A percentile compares a stretch with the other conserved stretches of the same genome.
Conservation (phyloP, 2,797 vertebrate species). For the Falco berigora region DNA sequence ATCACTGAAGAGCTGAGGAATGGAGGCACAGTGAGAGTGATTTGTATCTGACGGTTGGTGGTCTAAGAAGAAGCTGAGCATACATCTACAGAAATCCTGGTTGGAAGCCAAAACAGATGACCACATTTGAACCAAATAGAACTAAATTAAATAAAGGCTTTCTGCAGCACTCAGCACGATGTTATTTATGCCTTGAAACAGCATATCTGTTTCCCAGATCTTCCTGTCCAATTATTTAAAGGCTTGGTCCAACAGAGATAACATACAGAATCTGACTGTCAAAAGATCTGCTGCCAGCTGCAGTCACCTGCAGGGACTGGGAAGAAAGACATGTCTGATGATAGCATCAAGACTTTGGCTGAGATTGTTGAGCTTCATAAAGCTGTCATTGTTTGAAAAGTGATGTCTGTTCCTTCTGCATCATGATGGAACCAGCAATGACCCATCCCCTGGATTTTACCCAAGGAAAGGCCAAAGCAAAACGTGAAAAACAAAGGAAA, state of each 20-base stretch:
- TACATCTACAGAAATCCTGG: neutral
- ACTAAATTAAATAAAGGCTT: conserved; percentile 12
- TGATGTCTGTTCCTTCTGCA: conserved; percentile 15
- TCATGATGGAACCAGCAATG: conserved; percentile 28
- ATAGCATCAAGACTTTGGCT: conserved; percentile 50
- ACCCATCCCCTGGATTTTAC: conserved; percentile 42
- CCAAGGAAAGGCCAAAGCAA: conserved; percentile 43
- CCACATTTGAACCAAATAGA: neutral
- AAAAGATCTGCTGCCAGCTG: conserved; percentile 46
- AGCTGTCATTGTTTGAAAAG: conserved; percentile 56
- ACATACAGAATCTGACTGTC: conserved; percentile 12
- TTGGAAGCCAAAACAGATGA: neutral
- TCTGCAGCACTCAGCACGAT: neutral
- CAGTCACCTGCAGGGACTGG: conserved; percentile 55
- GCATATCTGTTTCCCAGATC: neutral
- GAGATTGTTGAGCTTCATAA: conserved; percentile 33
- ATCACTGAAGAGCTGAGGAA: neutral
- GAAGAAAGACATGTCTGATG: conserved; percentile 43
- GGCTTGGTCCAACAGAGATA: conserved; percentile 34
- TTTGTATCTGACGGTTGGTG: neutral
- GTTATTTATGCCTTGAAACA: conserved; percentile 23
- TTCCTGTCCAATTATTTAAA: conserved; percentile 40
- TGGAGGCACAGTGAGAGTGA: neutral
- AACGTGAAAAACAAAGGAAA: conserved; percentile 47
- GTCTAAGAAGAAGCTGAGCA: neutral